A percentile compares a stretch with the other conserved stretches of the same genome.
These are phyloP conservation scores for Xestoiulus laeticollis DNA, from an alignment of 2,888 invertebrate species.

Conservation along the genomic window DNA sequence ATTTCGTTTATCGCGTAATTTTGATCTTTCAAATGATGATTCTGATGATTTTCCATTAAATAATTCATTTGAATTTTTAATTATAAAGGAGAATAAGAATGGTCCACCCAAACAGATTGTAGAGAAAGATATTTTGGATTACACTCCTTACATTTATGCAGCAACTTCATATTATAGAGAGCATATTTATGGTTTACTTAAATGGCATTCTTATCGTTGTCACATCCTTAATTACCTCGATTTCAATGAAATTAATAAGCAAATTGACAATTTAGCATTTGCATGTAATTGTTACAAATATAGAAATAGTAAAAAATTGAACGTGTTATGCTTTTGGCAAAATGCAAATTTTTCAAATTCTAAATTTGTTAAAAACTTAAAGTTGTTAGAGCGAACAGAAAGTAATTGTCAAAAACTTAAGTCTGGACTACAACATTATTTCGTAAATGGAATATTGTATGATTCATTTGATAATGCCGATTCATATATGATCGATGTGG, in stretches of 20 bases:
- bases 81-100: not conserved
- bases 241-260: not conserved
- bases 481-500: too few relatives aligned
- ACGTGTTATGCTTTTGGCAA: not conserved
- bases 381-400: too few relatives aligned
- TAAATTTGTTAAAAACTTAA: too few relatives aligned
- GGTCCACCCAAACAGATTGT: not conserved
- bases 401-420: too few relatives aligned
- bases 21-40: not conserved
- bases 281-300: not conserved
- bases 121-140: not conserved
- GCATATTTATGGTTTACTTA: not conserved
- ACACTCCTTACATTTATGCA: not conserved
- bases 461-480: too few relatives aligned
- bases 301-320: too few relatives aligned
- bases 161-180: not conserved
- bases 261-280: not conserved
- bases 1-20: not conserved
- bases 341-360: not conserved
- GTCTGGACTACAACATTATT: not conserved
- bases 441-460: too few relatives aligned
- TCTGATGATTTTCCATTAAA: not conserved
- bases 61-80: not conserved
- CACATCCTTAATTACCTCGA: not conserved
- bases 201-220: not conserved